Conservation (phyloP, 2,888 invertebrate genomes). For the Eupsilia transversa region DNA sequence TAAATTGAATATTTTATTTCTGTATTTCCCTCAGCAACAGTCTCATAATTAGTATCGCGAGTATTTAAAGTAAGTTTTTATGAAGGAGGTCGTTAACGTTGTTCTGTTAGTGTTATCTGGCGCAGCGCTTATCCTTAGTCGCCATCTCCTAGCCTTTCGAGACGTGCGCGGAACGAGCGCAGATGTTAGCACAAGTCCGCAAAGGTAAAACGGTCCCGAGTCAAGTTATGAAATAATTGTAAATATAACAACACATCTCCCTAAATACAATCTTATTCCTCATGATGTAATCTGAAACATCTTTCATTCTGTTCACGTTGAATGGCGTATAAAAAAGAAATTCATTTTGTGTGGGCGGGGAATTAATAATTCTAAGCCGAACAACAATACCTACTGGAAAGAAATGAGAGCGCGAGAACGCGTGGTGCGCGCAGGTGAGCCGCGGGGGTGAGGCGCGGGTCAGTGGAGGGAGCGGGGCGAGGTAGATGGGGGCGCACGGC, state of each 20-base stretch:
- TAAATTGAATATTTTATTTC: constrained; percentile 38
- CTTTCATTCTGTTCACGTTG: constrained; percentile 48
- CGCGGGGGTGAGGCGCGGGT: background rate
- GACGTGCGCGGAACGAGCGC: background rate
- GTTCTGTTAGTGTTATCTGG: constrained; percentile 25
- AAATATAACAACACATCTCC: constrained; percentile 16
- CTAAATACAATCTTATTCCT: constrained; percentile 36
- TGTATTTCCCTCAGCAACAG: constrained; percentile 35
- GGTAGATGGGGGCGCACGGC: background rate
- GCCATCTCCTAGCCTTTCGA: background rate
- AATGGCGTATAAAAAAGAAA: constrained; percentile 50
- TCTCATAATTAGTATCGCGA: constrained; percentile 18
- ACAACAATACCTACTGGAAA: constrained; percentile 61
- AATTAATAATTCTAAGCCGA: constrained; percentile 63
- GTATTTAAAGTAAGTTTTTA: constrained; percentile 21
- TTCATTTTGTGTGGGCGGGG: constrained; percentile 52
- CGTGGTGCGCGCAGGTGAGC: constrained; percentile 47
- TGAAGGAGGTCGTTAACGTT: constrained; percentile 9
- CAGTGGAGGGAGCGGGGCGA: background rate
- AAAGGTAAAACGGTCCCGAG: constrained; percentile 1
- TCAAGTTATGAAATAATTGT: constrained; percentile 15
- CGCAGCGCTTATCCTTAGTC: background rate
- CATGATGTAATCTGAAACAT: constrained; percentile 53
- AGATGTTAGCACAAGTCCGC: background rate
- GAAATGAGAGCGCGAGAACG: constrained; percentile 46